phyloP scores from a whole-genome alignment of 2,888 invertebrate species.

The Drosophila robusta region DNA sequence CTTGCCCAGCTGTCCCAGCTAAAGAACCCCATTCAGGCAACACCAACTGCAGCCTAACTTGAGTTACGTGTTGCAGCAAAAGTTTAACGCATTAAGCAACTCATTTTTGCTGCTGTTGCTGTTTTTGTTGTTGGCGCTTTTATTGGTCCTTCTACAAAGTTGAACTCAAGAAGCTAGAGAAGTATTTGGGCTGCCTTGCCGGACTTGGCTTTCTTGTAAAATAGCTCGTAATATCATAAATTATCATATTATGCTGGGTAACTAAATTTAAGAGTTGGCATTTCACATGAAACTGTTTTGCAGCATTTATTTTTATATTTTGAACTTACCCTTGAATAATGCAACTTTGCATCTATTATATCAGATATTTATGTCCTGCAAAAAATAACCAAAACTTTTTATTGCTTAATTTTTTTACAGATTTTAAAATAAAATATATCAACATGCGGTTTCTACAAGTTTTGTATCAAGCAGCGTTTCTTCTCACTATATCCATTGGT shows the following conservation, averaged over 20 bases:
- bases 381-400: background rate
- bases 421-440: constrained; percentile 1
- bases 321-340: no score
- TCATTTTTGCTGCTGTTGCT: constrained; percentile 49
- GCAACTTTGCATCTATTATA: no score
- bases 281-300: no score
- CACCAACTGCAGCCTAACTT: constrained; percentile 65
- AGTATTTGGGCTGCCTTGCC: constrained; percentile 22
- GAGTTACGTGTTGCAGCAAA: constrained; percentile 78
- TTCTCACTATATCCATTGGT: constrained; percentile 53
- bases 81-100: constrained; percentile 78
- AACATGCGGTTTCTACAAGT: constrained; percentile 57
- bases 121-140: constrained; percentile 25
- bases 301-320: no score
- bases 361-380: no score
- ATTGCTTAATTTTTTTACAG: constrained; percentile 23
- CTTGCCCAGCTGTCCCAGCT: constrained; percentile 10
- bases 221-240: constrained; percentile 33
- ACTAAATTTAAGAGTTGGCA: background rate
- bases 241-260: constrained; percentile 24
- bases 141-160: constrained; percentile 49
- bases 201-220: constrained; percentile 15
- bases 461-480: constrained; percentile 37
- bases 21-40: constrained; percentile 30
- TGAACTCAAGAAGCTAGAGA: constrained; percentile 18